Evolutionary conservation across 2,113 vertebrate genomes (phyloP).

Genomic region (Elachura formosa): DNA sequence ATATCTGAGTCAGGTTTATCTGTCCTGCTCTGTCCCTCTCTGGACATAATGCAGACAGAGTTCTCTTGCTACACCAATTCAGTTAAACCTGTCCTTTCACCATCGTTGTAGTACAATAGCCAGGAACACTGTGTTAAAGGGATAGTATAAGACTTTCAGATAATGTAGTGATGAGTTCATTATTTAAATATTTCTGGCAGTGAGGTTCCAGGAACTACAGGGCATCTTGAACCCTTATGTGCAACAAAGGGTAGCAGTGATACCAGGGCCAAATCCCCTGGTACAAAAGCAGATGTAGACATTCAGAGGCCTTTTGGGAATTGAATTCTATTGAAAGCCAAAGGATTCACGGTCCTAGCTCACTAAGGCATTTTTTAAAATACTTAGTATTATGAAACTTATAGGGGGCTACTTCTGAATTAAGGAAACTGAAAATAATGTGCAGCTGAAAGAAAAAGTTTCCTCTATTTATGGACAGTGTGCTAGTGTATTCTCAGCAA

Average conservation of each 20-base stretch:
- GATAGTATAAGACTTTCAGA: neutral
- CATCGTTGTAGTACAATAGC: neutral
- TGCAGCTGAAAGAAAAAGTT: neutral
- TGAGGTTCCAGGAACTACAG: neutral
- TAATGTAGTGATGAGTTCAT: neutral
- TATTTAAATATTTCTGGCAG: neutral
- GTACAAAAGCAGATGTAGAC: neutral
- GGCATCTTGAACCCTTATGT: neutral
- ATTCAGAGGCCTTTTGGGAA: neutral
- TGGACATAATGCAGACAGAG: neutral
- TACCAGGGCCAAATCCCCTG: neutral
- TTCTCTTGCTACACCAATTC: neutral
- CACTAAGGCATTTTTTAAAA: neutral
- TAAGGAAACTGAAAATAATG: neutral
- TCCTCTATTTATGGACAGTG: neutral
- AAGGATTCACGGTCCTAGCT: neutral
- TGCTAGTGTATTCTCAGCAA: neutral
- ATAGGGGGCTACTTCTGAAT: neutral
- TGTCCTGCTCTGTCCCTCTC: neutral
- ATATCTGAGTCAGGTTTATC: neutral
- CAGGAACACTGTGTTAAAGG: neutral
- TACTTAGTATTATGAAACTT: neutral
- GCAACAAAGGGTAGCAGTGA: neutral
- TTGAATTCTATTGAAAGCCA: neutral
- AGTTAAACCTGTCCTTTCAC: neutral